Evolutionary conservation across 2,797 vertebrate genomes (phyloP), one percentile per base, ranked within the genome.

Genomic region (Hozukius guyotensis): DNA sequence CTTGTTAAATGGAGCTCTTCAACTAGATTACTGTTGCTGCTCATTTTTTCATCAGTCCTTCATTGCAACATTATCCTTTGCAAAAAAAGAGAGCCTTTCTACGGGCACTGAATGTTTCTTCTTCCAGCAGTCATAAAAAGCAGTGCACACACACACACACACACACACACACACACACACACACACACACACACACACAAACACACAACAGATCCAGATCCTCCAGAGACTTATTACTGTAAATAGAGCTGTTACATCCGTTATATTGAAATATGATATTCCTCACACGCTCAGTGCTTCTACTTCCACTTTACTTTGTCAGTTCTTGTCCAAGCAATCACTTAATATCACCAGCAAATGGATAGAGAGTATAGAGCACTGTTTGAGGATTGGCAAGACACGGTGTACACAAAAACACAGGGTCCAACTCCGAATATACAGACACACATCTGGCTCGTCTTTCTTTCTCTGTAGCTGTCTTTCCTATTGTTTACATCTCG

Each of bases 371-470:
- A 42, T 46, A 32, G 71, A 49, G 71, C 38, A 70, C 46, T 31
- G 72, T 67, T 22, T 68, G 61, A 81, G 13, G 22, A 65, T 24
- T 49, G 49, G 34, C 6, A 49, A 74, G 69, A 42, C 73, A 59
- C 34, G 55, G 55, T 27, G 22, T 3, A 46, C 55, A 31, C 36
- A 53, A 53, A 64, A 38, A 75, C 27, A 75, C 34, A 60, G 38
- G 29, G 60, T 22, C 29, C 25, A 34, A 2, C 61, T 80, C 56
- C 13, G n/a, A 52, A 68, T 74, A 72, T 8, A 75, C 29, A 72
- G 29, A 42, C 73, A 11, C 67, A 71, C 77, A 78, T 82, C 53
- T 88, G 77, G 42, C 63, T 73, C 69, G 32, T 77, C n/a, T 67
- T 73, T 25, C 36, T 60, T 62, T 77, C 57, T 78, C 53, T 78